These are phyloP conservation scores for Bombus turneri DNA, from an alignment of 1,140 invertebrate genomes.

Conservation along the genomic window DNA sequence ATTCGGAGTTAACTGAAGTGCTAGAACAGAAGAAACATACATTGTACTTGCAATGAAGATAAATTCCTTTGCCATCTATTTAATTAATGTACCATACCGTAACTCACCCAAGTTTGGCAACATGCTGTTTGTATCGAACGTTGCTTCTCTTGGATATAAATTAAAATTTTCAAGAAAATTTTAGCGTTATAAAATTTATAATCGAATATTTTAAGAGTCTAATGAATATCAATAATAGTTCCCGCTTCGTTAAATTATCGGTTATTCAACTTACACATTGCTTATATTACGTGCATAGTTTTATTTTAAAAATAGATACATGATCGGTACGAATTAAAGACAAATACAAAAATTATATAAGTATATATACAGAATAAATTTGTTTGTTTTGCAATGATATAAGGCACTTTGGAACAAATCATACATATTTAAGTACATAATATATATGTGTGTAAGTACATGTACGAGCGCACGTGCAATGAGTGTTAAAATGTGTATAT, in stretches of 20 bases:
- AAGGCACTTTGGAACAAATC: constrained; percentile 81
- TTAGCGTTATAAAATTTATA: constrained; percentile 8
- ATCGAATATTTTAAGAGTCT: constrained; percentile 14
- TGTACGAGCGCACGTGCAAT: constrained; percentile 39
- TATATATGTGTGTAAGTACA: constrained; percentile 26
- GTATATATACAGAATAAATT: constrained; percentile 70
- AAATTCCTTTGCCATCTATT: neutral
- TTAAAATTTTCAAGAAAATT: constrained; percentile 6
- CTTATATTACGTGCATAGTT: constrained; percentile 49
- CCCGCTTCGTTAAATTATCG: constrained; percentile 18
- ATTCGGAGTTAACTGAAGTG: constrained; percentile 69
- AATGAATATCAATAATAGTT: constrained; percentile 36
- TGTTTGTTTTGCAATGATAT: constrained; percentile 65
- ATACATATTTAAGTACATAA: constrained; percentile 68
- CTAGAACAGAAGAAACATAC: constrained; percentile 69
- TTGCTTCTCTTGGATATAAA: neutral
- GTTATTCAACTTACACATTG: constrained; percentile 35
- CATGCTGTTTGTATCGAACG: constrained; percentile 32
- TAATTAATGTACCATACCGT: constrained; percentile 32
- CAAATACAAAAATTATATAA: constrained; percentile 78
- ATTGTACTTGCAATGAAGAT: neutral
- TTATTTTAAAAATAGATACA: constrained; percentile 71
- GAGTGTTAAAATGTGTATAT: constrained; percentile 19
- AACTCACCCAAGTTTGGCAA: neutral
- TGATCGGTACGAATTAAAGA: constrained; percentile 64